Percentiles rank a stretch among this genome's conserved stretches.
Evolutionary conservation across 1,140 invertebrate genomes (phyloP).

Genomic region (Neodiprion virginianus): DNA sequence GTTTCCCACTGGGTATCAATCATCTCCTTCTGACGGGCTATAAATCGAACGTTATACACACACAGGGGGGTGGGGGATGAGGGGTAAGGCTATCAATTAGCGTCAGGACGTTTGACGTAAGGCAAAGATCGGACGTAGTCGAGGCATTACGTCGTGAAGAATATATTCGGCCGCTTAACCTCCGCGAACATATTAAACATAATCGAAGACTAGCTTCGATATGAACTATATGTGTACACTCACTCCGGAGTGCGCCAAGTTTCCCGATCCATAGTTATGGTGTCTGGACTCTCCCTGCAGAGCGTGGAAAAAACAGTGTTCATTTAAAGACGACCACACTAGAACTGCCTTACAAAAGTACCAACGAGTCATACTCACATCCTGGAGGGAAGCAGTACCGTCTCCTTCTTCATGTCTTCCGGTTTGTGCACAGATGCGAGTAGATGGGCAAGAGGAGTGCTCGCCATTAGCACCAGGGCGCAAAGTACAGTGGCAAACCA

Average conservation of each 20-base stretch:
- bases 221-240: slow-evolving; percentile 29
- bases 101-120: neutral
- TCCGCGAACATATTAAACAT: too few species aligned
- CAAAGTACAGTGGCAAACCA: slow-evolving; percentile 63
- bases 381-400: slow-evolving; percentile 40
- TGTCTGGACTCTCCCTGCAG: slow-evolving; percentile 48
- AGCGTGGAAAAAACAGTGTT: slow-evolving; percentile 26
- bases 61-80: neutral
- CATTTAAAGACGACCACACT: neutral
- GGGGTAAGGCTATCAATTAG: neutral
- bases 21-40: neutral
- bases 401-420: slow-evolving; percentile 36
- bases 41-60: slow-evolving; percentile 3
- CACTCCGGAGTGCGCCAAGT: slow-evolving; percentile 52
- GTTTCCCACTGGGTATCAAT: neutral
- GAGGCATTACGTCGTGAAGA: neutral
- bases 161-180: neutral
- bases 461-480: slow-evolving; percentile 48
- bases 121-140: neutral
- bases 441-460: slow-evolving; percentile 55
- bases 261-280: slow-evolving; percentile 44
- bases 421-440: slow-evolving; percentile 50
- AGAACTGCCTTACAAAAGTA: neutral
- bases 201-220: too few species aligned
- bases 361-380: slow-evolving; percentile 40